Evolutionary conservation across 1,140 invertebrate genomes (phyloP).

Genomic region (Saccostrea echinata): DNA sequence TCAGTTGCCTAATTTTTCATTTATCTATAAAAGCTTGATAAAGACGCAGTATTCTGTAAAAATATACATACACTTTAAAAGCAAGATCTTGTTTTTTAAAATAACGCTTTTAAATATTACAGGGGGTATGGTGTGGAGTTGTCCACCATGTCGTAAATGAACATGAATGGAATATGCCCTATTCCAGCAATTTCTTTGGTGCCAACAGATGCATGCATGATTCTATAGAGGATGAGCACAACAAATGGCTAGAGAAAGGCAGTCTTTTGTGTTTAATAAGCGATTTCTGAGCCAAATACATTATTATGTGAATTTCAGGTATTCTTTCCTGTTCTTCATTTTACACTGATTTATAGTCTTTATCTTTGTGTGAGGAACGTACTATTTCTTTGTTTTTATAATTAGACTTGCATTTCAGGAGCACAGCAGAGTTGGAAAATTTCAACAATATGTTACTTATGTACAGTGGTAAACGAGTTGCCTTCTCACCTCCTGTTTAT

Average conservation of each 20-base stretch:
- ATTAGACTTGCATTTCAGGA: constrained; percentile 18
- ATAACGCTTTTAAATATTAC: no score
- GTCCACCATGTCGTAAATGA: constrained; percentile 48
- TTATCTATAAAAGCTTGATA: no score
- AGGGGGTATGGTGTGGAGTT: constrained; percentile 7
- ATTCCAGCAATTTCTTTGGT: neutral
- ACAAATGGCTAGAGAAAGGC: constrained; percentile 35
- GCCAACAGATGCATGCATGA: constrained; percentile 28
- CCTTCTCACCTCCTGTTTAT: constrained; percentile 37
- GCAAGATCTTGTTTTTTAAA: neutral
- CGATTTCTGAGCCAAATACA: constrained; percentile 41
- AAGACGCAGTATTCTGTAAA: no score
- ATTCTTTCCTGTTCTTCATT: neutral
- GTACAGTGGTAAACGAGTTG: constrained; percentile 29
- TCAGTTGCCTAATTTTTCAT: no score
- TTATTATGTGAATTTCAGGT: constrained; percentile 48
- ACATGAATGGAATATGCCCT: constrained; percentile 37
- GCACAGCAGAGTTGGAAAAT: constrained; percentile 36
- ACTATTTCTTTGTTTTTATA: neutral
- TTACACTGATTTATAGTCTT: neutral
- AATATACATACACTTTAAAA: no score
- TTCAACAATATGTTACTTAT: constrained; percentile 40
- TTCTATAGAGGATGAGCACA: neutral
- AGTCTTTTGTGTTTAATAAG: constrained; percentile 44
- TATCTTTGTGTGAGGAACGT: neutral